Conservation (phyloP, 2,888 invertebrate genomes). For the Suillia variegata region DNA sequence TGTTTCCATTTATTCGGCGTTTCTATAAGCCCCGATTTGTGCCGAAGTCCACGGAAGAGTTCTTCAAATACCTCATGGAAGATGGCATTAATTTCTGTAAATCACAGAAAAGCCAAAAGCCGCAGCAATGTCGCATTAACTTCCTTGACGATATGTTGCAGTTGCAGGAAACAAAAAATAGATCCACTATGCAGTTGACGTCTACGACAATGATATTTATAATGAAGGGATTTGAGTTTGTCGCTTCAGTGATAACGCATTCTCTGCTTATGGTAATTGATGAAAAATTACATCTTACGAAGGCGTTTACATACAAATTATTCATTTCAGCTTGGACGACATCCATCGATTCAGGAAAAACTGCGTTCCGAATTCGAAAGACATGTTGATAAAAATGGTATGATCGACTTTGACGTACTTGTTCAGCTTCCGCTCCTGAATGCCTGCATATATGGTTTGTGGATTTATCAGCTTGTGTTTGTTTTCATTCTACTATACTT, state of each 20-base stretch:
- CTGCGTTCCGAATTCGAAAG: slow-evolving; percentile 44
- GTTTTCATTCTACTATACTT: too few species aligned
- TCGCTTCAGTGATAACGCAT: slow-evolving; percentile 45
- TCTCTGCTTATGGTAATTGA: slow-evolving; percentile 44
- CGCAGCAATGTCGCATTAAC: slow-evolving; percentile 46
- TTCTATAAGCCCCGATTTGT: slow-evolving; percentile 42
- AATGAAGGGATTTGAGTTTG: slow-evolving; percentile 58
- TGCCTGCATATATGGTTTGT: slow-evolving; percentile 53
- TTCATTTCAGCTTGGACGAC: slow-evolving; percentile 39
- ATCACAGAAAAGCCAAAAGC: slow-evolving; percentile 2
- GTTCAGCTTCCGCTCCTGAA: slow-evolving; percentile 53
- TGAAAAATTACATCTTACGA: too few species aligned
- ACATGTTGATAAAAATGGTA: slow-evolving; percentile 30
- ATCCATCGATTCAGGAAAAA: slow-evolving; percentile 41
- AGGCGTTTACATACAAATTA: too few species aligned
- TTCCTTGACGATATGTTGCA: slow-evolving; percentile 54
- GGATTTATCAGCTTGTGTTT: too few species aligned
- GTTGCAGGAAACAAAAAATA: slow-evolving; percentile 44
- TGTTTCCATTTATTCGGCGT: slow-evolving; percentile 42
- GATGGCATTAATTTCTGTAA: slow-evolving; percentile 44
- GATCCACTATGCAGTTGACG: slow-evolving; percentile 39
- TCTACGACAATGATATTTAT: slow-evolving; percentile 55
- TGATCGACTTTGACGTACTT: slow-evolving; percentile 47
- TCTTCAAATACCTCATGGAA: slow-evolving; percentile 45
- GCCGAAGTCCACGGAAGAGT: slow-evolving; percentile 66